Base-by-base conservation (phyloP, 2,113 vertebrate genomes). In the Ptychochromis oligacanthus region DNA sequence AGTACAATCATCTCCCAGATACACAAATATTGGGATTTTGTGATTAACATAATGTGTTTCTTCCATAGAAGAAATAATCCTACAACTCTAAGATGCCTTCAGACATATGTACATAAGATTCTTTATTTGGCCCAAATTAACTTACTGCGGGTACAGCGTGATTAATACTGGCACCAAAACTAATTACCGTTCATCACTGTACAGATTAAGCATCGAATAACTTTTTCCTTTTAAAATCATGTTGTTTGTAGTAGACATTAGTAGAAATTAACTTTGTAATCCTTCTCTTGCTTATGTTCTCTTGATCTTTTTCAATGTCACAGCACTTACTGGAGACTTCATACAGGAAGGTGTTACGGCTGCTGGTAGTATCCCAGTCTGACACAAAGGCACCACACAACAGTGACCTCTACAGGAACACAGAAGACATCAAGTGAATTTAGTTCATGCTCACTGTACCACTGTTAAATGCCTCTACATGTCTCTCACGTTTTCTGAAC, bases 41-140 rank as follows among this genome's bases (percentile, higher is more conserved):
- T 96, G 96, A 97, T 98, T 98, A 98, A 97, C 97, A 97, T 96
- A 97, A 97, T 96, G 95, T 96, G 97, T 95, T 96, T 97, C 96
- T 97, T 97, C 96, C 96, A 97, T 95, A 96, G 96, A 97, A 96
- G 96, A 96, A 97, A 97, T 97, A 96, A 97, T 97, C 96, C 97
- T 96, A 96, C 96, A 97, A 93, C 91, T 93, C 86, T 85, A 90
- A 94, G 89, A 94, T 76, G 91, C 89, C 92, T 95, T 94, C 89
- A 93, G 93, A 96, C 92, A 91, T 93, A 92, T 94, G 89, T 95
- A 94, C 90, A 93, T 90, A 93, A 91, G 86, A 90, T 88, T 94
- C 82, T 84, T 91, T 87, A 94, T 91, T 93, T 92, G 86, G 77
- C 90, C 74, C 80, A 88, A 89, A 92, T 95, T 91, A 93, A 93